phyloP scores from a whole-genome alignment of 2,113 vertebrate species.

The Rhinoptilus africanus region DNA sequence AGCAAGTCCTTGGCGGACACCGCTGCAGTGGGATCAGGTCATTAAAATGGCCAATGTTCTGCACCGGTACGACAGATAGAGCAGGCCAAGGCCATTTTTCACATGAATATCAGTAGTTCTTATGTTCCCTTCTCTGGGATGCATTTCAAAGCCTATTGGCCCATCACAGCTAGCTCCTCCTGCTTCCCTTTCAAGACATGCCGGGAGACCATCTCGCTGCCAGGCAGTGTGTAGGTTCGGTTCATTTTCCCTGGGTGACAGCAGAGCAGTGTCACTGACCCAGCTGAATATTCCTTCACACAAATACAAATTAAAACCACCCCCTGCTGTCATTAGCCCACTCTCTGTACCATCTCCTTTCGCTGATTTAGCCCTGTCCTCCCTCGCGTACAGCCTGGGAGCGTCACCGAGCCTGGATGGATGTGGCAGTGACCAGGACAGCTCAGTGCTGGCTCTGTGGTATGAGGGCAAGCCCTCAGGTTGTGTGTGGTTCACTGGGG shows the following conservation, averaged over 20 bases:
- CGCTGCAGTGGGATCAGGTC: not conserved
- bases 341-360: rapidly evolving
- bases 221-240: not conserved
- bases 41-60: not conserved
- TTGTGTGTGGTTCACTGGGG: not conserved
- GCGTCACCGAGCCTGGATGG: not conserved
- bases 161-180: not conserved
- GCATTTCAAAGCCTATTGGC: constrained; percentile 1
- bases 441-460: not conserved
- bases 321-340: not conserved
- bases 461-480: not conserved
- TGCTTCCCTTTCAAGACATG: constrained; percentile 7
- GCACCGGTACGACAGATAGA: not conserved
- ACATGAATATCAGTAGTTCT: not conserved
- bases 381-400: not conserved
- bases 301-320: constrained; percentile 26
- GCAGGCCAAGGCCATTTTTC: not conserved
- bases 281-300: not conserved
- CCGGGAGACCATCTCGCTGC: not conserved
- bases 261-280: constrained; percentile 6
- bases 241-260: constrained; percentile 6
- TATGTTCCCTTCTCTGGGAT: not conserved
- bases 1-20: not conserved
- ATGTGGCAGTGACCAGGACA: not conserved
- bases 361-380: not conserved